Percentiles rank a stretch among this genome's conserved stretches.
These are phyloP conservation scores for Dicentrarchus labrax DNA, from an alignment of 2,113 vertebrate genomes.

Conservation along the genomic window DNA sequence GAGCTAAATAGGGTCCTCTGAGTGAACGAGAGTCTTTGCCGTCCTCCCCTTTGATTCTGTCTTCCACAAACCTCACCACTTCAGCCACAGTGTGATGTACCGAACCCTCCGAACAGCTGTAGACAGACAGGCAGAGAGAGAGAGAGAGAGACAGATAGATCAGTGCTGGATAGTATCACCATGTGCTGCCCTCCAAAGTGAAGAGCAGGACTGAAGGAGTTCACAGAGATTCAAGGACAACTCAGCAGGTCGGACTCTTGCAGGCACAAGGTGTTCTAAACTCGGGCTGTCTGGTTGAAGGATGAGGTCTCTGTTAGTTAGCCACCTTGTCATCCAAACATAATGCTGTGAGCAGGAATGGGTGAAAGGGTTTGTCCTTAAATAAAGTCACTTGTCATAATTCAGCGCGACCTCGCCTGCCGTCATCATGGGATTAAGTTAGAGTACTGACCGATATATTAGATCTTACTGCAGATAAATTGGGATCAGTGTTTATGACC, in stretches of 20 bases:
- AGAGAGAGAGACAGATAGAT: not conserved
- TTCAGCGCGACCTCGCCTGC: too few relatives aligned
- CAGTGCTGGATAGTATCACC: not conserved
- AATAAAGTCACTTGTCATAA: too few relatives aligned
- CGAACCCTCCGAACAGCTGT: slow-evolving; percentile 92
- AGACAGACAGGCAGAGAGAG: not conserved
- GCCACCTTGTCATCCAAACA: not conserved
- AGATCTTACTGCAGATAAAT: too few relatives aligned
- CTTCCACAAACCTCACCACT: slow-evolving; percentile 92
- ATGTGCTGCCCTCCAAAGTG: not conserved
- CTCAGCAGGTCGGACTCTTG: not conserved
- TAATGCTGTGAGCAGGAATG: not conserved
- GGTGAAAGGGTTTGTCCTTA: too few relatives aligned
- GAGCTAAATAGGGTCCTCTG: slow-evolving; percentile 92
- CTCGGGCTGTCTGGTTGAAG: not conserved
- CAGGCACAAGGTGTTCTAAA: not conserved
- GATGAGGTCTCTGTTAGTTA: not conserved
- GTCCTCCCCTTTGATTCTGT: slow-evolving; percentile 88
- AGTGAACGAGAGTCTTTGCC: slow-evolving; percentile 88
- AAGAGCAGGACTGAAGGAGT: not conserved
- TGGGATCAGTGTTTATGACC: too few relatives aligned
- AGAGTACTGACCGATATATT: too few relatives aligned
- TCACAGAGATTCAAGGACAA: not conserved
- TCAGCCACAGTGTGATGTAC: slow-evolving; percentile 91
- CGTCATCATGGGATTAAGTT: too few relatives aligned